Evolutionary conservation across 2,113 vertebrate genomes (phyloP).

Genomic region (Empidonax alnorum): DNA sequence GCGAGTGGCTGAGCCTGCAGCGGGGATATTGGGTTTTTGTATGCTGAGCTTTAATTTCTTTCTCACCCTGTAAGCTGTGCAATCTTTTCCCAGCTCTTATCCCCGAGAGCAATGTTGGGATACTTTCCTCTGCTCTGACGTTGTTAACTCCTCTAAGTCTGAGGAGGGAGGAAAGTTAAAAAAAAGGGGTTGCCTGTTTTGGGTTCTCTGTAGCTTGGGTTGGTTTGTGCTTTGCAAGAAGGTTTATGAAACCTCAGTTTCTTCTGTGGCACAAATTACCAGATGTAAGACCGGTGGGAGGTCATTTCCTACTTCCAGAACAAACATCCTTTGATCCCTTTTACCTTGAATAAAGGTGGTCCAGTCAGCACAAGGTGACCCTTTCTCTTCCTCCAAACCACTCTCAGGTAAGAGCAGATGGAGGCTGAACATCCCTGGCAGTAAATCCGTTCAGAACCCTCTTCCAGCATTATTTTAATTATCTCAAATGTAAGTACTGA

Average conservation of each 20-base stretch:
- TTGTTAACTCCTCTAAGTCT: not conserved
- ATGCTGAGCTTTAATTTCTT: constrained; percentile 26
- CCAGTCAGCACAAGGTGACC: not conserved
- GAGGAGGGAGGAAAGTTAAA: not conserved
- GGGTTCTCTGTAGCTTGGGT: not conserved
- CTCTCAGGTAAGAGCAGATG: not conserved
- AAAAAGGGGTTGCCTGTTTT: not conserved
- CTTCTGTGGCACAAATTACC: not conserved
- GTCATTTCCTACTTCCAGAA: not conserved
- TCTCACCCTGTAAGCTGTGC: constrained; percentile 27
- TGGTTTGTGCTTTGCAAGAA: not conserved
- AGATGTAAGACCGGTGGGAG: not conserved
- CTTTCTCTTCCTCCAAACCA: not conserved
- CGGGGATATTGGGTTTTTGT: not conserved
- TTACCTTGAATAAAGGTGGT: not conserved
- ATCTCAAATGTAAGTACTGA: not conserved
- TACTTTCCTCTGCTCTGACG: not conserved
- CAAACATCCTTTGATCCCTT: not conserved
- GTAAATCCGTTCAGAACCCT: not conserved
- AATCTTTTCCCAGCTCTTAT: constrained; percentile 12
- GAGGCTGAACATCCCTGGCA: not conserved
- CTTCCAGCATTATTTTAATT: not conserved
- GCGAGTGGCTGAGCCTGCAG: constrained; percentile 28
- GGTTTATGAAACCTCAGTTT: not conserved
- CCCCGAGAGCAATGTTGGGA: not conserved